Conservation (phyloP, 2,888 invertebrate genomes). For the Zhuqinia jingwanae region DNA sequence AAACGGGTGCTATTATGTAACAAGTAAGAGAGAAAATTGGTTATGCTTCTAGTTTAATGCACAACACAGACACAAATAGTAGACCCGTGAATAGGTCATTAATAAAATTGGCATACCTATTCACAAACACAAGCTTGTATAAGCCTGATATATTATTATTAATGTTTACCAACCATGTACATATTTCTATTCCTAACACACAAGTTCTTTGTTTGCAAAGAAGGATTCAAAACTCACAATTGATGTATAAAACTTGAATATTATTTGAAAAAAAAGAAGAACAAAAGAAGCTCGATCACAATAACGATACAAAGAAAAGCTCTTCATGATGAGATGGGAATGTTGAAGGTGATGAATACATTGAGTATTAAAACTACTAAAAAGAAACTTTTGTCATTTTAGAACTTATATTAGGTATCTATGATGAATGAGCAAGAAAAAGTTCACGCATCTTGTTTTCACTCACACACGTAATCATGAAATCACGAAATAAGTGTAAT, state of each 20-base stretch:
- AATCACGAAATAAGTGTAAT: too few relatives aligned
- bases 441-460: constrained; percentile 28
- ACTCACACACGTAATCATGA: too few relatives aligned
- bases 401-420: constrained; percentile 16
- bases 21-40: constrained; percentile 41
- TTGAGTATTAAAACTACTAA: constrained; percentile 1
- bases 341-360: not conserved
- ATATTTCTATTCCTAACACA: too few relatives aligned
- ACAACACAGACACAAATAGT: constrained; percentile 1
- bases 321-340: constrained; percentile 18
- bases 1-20: constrained; percentile 26
- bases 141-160: too few relatives aligned
- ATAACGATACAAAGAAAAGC: not conserved
- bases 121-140: too few relatives aligned
- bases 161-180: too few relatives aligned
- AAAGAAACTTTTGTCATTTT: constrained; percentile 18
- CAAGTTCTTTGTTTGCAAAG: not conserved
- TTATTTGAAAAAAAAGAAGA: not conserved
- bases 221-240: not conserved
- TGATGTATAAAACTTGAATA: constrained; percentile 18
- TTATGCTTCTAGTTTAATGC: constrained; percentile 12
- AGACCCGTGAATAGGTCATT: constrained; percentile 18
- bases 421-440: constrained; percentile 31
- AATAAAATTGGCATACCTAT: not conserved
- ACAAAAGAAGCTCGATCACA: constrained; percentile 6